Evolutionary conservation across 35 echinoderm and acorn worm genomes (phyloP), one percentile per base, ranked within the genome.

Genomic region (Nesometra sesokonis): DNA sequence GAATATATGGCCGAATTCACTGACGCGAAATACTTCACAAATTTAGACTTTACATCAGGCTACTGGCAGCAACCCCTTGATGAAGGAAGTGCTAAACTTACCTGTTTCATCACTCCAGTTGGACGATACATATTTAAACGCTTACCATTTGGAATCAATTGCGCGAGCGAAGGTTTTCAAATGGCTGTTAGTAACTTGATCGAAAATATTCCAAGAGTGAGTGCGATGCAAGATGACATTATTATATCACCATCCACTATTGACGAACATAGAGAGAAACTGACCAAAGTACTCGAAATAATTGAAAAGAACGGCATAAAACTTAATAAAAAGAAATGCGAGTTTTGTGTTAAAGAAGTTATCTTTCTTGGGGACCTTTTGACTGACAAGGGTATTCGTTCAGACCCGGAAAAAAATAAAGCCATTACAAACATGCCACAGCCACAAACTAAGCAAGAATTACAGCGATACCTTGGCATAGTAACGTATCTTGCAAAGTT

Each of bases 401-500:
- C 80, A 27, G 82, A 89, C 34, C 80, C 80, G 35, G 76, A 83
- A 3, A 89, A 76, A 35, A 34, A 83, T 17, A 32, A 35, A 67
- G 88, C 88, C 5, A 89, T 89, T 7, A 8, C n/a, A 30, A 88
- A 88, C 31, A 90, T 90, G 76, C 32, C 34, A 47, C 29, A 46
- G 0, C 88, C 88, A 32, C 0, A 77, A 36, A 77, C 37, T 33
- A 79, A 78, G 32, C 67, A 76, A 47, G 88, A 84, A 15, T 23
- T 85, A 0, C 82, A 90, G 77, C 57, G 88, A 32, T 40, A 77
- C 30, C 47, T 90, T 15, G 57, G 88, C 17, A 90, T 90, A 82
- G 88, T 85, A 4, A 90, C 52, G 31, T 90, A 90, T 32, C 76
- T 90, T 0, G 82, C 17, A 7, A 90, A 90, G 33, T 90, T 90